Conservation (phyloP, 2,113 vertebrate genomes). For the Corydoras sp. region DNA sequence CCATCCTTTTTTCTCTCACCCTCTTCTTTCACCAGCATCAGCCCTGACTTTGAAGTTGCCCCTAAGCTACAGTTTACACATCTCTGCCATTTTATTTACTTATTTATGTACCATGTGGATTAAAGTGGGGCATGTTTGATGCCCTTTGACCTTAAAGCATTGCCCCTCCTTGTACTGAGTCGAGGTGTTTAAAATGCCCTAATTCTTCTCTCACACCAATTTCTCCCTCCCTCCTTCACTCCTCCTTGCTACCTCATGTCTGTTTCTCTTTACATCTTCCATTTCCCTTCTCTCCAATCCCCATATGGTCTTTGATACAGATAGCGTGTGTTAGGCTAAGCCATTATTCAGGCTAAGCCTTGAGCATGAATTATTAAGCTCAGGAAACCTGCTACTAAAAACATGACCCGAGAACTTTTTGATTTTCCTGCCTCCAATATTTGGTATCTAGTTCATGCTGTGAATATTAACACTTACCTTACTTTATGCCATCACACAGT, state of each 20-base stretch:
- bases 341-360: constrained; percentile 14
- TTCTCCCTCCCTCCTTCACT: background rate
- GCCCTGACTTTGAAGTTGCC: constrained; percentile 34
- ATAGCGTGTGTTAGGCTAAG: constrained; percentile 7
- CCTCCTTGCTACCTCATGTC: background rate
- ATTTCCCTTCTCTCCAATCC: constrained; percentile 1
- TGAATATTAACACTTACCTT: constrained; percentile 12
- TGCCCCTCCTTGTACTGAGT: constrained; percentile 36
- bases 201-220: constrained; percentile 33
- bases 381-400: constrained; percentile 12
- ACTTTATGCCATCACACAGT: background rate
- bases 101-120: constrained; percentile 42
- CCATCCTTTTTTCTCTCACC: constrained; percentile 3
- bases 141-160: constrained; percentile 41
- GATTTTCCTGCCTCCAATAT: background rate
- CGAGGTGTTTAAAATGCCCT: constrained; percentile 33
- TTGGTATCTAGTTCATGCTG: constrained; percentile 10
- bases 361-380: constrained; percentile 14
- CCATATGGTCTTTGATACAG: constrained; percentile 19
- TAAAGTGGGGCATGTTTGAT: constrained; percentile 37
- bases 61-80: constrained; percentile 19
- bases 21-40: background rate
- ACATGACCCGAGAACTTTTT: background rate
- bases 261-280: too few species aligned
- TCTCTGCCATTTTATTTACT: constrained; percentile 42